These are phyloP conservation scores for Parazoanthus darwini DNA, from an alignment of 92 coral and sea anemone species.

Conservation along the genomic window DNA sequence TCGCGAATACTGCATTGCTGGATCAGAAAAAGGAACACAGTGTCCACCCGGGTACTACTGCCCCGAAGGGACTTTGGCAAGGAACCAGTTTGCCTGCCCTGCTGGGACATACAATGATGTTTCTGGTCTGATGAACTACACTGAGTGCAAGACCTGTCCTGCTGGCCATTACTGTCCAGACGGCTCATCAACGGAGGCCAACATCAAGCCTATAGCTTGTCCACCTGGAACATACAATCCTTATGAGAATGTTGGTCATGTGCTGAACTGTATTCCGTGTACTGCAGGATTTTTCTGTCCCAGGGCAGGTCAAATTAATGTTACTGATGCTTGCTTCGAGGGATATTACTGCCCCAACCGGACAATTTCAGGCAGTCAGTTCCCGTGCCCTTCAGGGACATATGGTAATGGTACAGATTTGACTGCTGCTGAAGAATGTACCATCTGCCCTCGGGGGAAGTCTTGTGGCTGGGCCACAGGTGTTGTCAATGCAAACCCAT, in stretches of 20 bases:
- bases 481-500: conserved; percentile 79
- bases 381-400: conserved; percentile 95
- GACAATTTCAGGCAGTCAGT: conserved; percentile 91
- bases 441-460: conserved; percentile 85
- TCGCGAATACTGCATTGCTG: conserved; percentile 79
- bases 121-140: conserved; percentile 77
- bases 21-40: conserved; percentile 64
- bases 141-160: conserved; percentile 86
- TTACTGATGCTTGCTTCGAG: conserved; percentile 86
- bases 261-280: conserved; percentile 91
- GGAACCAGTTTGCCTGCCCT: conserved; percentile 88
- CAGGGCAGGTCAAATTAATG: conserved; percentile 86
- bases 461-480: conserved; percentile 98
- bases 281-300: conserved; percentile 94
- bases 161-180: conserved; percentile 96
- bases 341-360: conserved; percentile 99
- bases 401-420: conserved; percentile 91
- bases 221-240: conserved; percentile 99
- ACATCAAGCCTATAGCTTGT: conserved; percentile 83
- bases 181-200: conserved; percentile 87
- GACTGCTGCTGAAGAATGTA: conserved; percentile 87
- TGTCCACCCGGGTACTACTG: conserved; percentile 98
- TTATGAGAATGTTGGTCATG: conserved; percentile 74
- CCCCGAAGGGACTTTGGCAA: conserved; percentile 88
- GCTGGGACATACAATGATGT: conserved; percentile 89